Conservation (phyloP, 2,888 invertebrate species). For the Timema podura region DNA sequence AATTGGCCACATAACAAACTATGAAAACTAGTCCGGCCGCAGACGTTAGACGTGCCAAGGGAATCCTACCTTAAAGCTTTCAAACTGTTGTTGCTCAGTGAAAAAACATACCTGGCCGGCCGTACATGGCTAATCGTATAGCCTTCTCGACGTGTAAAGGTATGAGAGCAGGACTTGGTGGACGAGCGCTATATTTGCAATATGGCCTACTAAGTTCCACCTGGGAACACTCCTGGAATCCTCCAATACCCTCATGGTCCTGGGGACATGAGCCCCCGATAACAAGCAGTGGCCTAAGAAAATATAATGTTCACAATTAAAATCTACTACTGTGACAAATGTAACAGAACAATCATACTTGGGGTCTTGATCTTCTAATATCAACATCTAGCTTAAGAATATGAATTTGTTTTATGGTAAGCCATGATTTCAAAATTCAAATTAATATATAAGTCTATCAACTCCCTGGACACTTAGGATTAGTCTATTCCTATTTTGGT, state of each 20-base stretch:
- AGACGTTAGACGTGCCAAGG: no score
- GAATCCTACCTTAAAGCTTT: no score
- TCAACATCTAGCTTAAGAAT: no score
- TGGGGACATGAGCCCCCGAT: constrained; percentile 88
- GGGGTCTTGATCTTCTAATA: no score
- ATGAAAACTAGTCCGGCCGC: no score
- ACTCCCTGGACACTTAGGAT: no score
- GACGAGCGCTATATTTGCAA: constrained; percentile 88
- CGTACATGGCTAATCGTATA: constrained; percentile 73
- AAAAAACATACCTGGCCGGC: constrained; percentile 67
- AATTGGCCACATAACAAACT: no score
- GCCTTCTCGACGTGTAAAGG: constrained; percentile 92
- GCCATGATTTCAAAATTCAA: no score
- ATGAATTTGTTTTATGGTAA: no score
- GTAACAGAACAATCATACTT: not conserved
- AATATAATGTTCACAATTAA: constrained; percentile 17
- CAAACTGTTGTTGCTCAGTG: not conserved
- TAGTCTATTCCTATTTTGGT: no score
- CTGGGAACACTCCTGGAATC: constrained; percentile 93
- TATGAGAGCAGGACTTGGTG: constrained; percentile 74
- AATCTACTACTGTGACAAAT: not conserved
- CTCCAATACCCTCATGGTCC: constrained; percentile 92
- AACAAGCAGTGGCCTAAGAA: constrained; percentile 73
- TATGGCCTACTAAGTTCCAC: constrained; percentile 84
- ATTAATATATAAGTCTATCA: no score